Evolutionary conservation across 1,140 invertebrate species (phyloP).

Genomic region (Nephotettix cincticeps): DNA sequence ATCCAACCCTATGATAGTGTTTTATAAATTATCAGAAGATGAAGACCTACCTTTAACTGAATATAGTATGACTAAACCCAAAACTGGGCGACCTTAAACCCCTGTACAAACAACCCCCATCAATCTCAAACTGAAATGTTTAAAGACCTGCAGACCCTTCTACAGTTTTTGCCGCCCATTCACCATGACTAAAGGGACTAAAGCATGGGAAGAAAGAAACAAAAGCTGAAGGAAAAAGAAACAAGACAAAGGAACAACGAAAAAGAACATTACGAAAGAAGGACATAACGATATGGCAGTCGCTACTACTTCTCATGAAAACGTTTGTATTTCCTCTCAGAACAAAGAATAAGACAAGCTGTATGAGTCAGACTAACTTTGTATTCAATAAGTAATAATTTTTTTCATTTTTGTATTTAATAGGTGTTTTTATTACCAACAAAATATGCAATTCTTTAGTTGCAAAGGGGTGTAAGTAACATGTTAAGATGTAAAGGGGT

Average conservation of each 20-base stretch:
- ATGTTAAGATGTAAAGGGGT: not conserved
- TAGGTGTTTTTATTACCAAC: not conserved
- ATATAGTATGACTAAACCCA: constrained; percentile 17
- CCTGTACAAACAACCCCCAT: not conserved
- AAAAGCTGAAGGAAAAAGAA: too few relatives aligned
- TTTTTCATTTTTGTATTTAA: not conserved
- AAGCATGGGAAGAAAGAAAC: not conserved
- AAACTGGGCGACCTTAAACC: constrained; percentile 5
- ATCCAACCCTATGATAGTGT: not conserved
- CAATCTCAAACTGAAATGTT: constrained; percentile 1
- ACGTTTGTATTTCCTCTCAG: too few relatives aligned
- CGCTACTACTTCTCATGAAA: too few relatives aligned
- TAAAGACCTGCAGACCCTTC: constrained; percentile 1
- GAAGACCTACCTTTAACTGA: not conserved
- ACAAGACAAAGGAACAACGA: too few relatives aligned
- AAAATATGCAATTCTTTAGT: not conserved
- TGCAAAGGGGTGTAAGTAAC: too few relatives aligned
- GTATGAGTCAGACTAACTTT: not conserved
- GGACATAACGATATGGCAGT: not conserved
- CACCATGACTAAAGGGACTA: not conserved
- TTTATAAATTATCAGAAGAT: not conserved
- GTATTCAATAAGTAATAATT: not conserved
- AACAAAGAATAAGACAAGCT: too few relatives aligned
- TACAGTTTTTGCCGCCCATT: not conserved
- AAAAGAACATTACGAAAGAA: too few relatives aligned